Evolutionary conservation across 2,888 invertebrate genomes (phyloP).

Genomic region (Eupithecia abbreviata): DNA sequence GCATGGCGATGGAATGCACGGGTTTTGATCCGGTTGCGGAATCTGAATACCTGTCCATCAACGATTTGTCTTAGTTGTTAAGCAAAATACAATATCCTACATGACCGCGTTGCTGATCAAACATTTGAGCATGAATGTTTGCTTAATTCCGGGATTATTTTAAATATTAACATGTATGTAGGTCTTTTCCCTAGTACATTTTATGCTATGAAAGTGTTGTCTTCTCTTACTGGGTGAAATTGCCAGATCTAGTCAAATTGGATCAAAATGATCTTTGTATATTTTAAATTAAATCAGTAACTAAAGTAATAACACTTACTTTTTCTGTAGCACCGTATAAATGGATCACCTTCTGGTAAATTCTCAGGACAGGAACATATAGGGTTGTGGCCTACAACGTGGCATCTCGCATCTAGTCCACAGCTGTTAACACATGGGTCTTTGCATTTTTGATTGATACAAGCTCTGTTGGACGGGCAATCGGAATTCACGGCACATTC

Average conservation of each 20-base stretch:
- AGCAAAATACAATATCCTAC: neutral
- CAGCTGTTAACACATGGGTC: conserved; percentile 91
- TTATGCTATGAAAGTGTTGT: neutral
- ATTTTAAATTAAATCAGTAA: neutral
- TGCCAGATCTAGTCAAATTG: neutral
- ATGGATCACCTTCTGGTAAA: conserved; percentile 89
- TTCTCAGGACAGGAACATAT: conserved; percentile 88
- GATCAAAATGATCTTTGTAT: neutral
- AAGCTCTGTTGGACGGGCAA: conserved; percentile 88
- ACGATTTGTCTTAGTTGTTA: neutral
- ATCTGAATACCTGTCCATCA: conserved; percentile 54
- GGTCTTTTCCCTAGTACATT: neutral
- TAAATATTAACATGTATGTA: neutral
- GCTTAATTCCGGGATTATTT: neutral
- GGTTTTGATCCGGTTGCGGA: conserved; percentile 73
- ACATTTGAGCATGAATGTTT: neutral
- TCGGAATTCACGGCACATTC: conserved; percentile 91
- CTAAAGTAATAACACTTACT: conserved; percentile 57
- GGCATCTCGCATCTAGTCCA: conserved; percentile 90
- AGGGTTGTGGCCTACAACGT: conserved; percentile 91
- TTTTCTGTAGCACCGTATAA: conserved; percentile 86
- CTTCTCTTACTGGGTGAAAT: neutral
- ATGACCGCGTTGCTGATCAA: neutral
- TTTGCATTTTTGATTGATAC: conserved; percentile 89
- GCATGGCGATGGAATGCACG: conserved; percentile 88